Base-by-base conservation (phyloP, 2,888 invertebrate genomes). In the Perdita meconis region DNA sequence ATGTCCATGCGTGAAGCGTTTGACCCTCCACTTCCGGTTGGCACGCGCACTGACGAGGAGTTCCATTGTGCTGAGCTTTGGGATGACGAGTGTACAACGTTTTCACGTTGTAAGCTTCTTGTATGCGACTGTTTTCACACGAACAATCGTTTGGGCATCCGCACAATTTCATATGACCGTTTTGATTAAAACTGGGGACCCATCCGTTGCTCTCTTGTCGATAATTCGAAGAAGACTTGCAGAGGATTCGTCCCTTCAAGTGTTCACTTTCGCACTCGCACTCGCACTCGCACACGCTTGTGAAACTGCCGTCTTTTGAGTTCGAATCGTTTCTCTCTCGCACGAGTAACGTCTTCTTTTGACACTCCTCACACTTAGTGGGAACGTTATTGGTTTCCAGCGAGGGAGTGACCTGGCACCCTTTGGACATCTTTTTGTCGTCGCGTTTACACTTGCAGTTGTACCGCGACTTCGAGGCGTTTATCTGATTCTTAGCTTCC, bases 401-500 rank as follows among this genome's bases (percentile, higher is more conserved):
- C 24, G 10, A 36, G 50, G 5, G 66, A 55, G 22, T 76, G 78
- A 70, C 56, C 12, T 80, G 72, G 16, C 82, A 83, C 8, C 59
- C 64, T 22, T 75, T 78, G 2, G 53, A 26, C 26, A 60, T 53
- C 0, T 36, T 66, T 42, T 81, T 81, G 34, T 13, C 36, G 12
- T 77, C 80, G 2, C 56, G 38, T 10, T 3, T 65, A 47, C 76
- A 76, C 3, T 80, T 65, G 61, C 86, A 88, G 0, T 13, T 61
- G 13, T 70, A 78, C 42, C 84, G 90, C 4, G 89, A 85, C 59
- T 89, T 91, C 1, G 84, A 89, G 1, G 89, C 88, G 38, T 91
- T 92, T 63, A 90, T 66, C 51, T 90, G 88, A 82, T 92, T 92
- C 38, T 92, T 91, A 1, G 89, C 81, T 40, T 92, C 91, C 70